These are phyloP conservation scores for Ellobius talpinus DNA, from an alignment of 2,113 vertebrate genomes.

Conservation along the genomic window DNA sequence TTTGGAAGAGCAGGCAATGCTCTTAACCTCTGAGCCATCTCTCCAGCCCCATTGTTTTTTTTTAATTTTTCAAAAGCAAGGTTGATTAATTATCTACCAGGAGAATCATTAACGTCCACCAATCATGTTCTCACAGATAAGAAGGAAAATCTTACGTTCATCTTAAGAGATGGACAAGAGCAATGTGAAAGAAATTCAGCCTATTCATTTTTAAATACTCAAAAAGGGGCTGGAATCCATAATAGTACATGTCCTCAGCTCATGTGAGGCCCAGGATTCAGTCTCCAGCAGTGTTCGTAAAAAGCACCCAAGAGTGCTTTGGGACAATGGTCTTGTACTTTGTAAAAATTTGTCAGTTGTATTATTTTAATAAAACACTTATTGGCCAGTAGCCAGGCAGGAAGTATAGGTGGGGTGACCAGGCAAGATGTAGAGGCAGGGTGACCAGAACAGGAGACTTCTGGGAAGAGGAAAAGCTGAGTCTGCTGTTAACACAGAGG, in stretches of 20 bases:
- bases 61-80: background rate
- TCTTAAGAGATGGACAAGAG: slow-evolving; percentile 18
- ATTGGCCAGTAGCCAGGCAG: too few relatives aligned
- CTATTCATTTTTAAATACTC: background rate
- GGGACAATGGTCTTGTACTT: too few relatives aligned
- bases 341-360: too few relatives aligned
- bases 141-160: background rate
- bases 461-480: too few relatives aligned
- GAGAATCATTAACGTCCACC: background rate
- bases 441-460: too few relatives aligned
- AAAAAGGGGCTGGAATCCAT: background rate
- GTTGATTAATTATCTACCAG: background rate
- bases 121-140: background rate
- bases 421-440: too few relatives aligned
- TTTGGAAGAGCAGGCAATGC: too few relatives aligned
- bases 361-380: too few relatives aligned
- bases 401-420: too few relatives aligned
- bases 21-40: too few relatives aligned
- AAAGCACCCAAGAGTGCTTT: background rate
- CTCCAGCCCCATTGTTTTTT: background rate
- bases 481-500: too few relatives aligned
- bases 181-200: background rate
- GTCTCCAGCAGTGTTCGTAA: background rate
- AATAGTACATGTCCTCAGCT: background rate
- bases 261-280: background rate